Evolutionary conservation across 2,888 invertebrate species (phyloP).

Genomic region (Aromia moschata): DNA sequence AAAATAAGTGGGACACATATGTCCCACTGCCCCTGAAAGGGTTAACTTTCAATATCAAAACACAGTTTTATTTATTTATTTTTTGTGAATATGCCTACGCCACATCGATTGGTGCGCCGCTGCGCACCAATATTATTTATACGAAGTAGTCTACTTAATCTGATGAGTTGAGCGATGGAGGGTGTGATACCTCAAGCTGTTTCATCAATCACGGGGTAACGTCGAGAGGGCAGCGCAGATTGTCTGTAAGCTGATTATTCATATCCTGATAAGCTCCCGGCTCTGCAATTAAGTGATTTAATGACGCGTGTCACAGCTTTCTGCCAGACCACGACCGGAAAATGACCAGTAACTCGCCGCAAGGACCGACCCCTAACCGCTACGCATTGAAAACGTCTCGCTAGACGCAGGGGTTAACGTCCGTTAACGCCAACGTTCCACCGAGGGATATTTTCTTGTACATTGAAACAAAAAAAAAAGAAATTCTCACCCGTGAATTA

Average conservation of each 20-base stretch:
- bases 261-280: constrained; percentile 38
- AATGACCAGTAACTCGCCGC: constrained; percentile 30
- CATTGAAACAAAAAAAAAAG: no score
- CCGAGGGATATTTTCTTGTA: no score
- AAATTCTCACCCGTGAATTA: no score
- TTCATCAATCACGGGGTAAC: constrained; percentile 36
- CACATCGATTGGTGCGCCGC: constrained; percentile 9
- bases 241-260: constrained; percentile 42
- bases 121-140: constrained; percentile 17
- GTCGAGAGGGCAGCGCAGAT: constrained; percentile 34
- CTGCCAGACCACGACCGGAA: constrained; percentile 25
- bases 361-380: constrained; percentile 13
- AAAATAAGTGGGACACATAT: no score
- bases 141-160: constrained; percentile 20
- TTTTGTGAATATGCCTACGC: no score
- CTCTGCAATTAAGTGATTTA: constrained; percentile 40
- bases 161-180: constrained; percentile 28
- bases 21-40: no score
- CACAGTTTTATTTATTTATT: no score
- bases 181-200: constrained; percentile 29
- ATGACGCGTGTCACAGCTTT: constrained; percentile 37
- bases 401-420: no score
- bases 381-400: not conserved
- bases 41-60: no score
- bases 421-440: no score